A percentile compares a stretch with the other conserved stretches of the same genome.
Evolutionary conservation across 2,888 invertebrate species (phyloP).

Genomic region (Beris chalybata): DNA sequence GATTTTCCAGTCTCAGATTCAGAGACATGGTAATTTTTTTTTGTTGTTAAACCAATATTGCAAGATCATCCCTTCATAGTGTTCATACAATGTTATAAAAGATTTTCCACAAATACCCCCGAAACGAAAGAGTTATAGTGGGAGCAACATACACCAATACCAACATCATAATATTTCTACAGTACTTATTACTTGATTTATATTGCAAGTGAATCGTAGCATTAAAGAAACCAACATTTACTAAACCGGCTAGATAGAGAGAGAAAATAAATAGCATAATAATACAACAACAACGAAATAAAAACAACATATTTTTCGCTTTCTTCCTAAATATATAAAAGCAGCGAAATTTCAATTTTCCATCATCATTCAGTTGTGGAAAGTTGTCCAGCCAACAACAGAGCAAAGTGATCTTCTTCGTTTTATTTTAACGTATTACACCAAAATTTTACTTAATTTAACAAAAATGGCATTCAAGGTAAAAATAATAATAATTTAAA

Average conservation of each 20-base stretch:
- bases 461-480: constrained; percentile 46
- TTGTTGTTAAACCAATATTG: too few species aligned
- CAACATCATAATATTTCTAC: too few species aligned
- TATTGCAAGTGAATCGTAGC: constrained; percentile 10
- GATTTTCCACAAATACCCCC: too few species aligned
- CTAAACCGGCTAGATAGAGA: constrained; percentile 11
- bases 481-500: constrained; percentile 35
- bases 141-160: too few species aligned
- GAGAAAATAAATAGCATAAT: constrained; percentile 11
- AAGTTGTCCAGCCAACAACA: constrained; percentile 54
- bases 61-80: too few species aligned
- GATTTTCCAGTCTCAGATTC: too few species aligned
- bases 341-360: constrained; percentile 52
- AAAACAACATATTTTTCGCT: constrained; percentile 45
- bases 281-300: constrained; percentile 14
- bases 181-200: constrained; percentile 27
- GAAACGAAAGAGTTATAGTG: too few species aligned
- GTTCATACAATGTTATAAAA: too few species aligned
- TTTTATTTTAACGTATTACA: constrained; percentile 15
- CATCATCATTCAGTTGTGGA: constrained; percentile 57
- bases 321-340: constrained; percentile 58
- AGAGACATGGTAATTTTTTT: too few species aligned
- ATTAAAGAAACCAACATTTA: constrained; percentile 22
- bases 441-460: constrained; percentile 12
- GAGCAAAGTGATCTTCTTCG: constrained; percentile 15